phyloP scores from a whole-genome alignment of 2,888 invertebrate species.

The Lagria hirta region DNA sequence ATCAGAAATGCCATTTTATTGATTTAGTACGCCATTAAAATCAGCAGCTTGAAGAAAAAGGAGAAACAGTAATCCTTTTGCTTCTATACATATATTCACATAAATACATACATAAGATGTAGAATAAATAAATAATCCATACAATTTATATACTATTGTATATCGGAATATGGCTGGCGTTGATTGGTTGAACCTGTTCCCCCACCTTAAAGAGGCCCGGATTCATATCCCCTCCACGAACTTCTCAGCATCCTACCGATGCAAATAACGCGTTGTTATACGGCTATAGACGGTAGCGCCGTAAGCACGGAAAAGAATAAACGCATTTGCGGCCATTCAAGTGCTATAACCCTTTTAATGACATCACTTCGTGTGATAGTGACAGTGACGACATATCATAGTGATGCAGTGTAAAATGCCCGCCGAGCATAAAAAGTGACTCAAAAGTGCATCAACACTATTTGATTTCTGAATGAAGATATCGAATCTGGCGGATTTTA shows the following conservation, averaged over 20 bases:
- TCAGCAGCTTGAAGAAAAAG: slow-evolving; percentile 38
- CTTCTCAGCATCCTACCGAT: slow-evolving; percentile 50
- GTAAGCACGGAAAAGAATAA: slow-evolving; percentile 39
- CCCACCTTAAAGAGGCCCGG: slow-evolving; percentile 44
- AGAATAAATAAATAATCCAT: slow-evolving; percentile 58
- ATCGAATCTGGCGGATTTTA: slow-evolving; percentile 62
- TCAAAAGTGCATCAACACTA: slow-evolving; percentile 3
- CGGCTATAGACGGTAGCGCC: slow-evolving; percentile 50
- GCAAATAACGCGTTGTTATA: slow-evolving; percentile 52
- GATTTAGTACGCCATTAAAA: slow-evolving; percentile 47
- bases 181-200: slow-evolving; percentile 44
- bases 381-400: slow-evolving; percentile 40
- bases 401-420: slow-evolving; percentile 20
- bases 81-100: slow-evolving; percentile 52
- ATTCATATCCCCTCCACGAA: slow-evolving; percentile 45
- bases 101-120: slow-evolving; percentile 56
- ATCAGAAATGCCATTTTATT: slow-evolving; percentile 42
- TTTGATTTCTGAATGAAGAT: slow-evolving; percentile 38
- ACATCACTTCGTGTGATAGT: slow-evolving; percentile 34
- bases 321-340: slow-evolving; percentile 25
- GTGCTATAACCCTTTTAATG: slow-evolving; percentile 23
- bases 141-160: slow-evolving; percentile 57
- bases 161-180: slow-evolving; percentile 45
- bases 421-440: slow-evolving; percentile 35
- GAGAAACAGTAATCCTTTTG: slow-evolving; percentile 46